A percentile compares a stretch with the other conserved stretches of the same genome.
Conservation (phyloP, 2,888 invertebrate species). For the Archips xylosteana region DNA sequence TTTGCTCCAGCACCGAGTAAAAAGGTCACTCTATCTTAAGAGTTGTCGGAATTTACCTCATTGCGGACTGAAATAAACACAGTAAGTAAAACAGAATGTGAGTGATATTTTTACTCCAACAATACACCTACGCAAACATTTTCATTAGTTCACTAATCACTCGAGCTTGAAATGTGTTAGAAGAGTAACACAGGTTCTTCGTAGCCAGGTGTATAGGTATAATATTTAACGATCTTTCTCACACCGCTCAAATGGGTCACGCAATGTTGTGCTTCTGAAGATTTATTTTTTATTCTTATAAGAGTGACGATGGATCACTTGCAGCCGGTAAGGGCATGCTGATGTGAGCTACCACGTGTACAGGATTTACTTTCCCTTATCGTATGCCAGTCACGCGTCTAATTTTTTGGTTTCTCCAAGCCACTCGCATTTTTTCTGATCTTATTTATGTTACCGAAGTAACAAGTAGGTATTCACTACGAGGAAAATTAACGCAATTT, state of each 20-base stretch:
- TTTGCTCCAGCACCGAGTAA: constrained; percentile 23
- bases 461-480: background rate
- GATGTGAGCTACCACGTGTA: constrained; percentile 9
- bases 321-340: constrained; percentile 5
- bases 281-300: constrained; percentile 28
- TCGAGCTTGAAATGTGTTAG: constrained; percentile 15
- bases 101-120: constrained; percentile 38
- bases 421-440: background rate
- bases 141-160: constrained; percentile 29
- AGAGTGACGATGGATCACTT: constrained; percentile 21
- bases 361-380: constrained; percentile 6
- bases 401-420: constrained; percentile 1
- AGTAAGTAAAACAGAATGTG: constrained; percentile 35
- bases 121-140: constrained; percentile 20
- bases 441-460: constrained; percentile 2
- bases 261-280: constrained; percentile 13
- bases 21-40: constrained; percentile 39
- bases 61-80: constrained; percentile 40
- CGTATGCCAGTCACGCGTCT: constrained; percentile 19
- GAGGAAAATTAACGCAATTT: background rate
- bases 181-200: background rate
- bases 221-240: constrained; percentile 11
- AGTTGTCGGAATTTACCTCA: constrained; percentile 40
- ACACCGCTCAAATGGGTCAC: constrained; percentile 20
- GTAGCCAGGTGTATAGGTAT: background rate